Percentiles rank a stretch among this genome's conserved stretches.
These are phyloP conservation scores for Potamilus streckersoni DNA, from an alignment of 1,140 invertebrate genomes.

Conservation along the genomic window DNA sequence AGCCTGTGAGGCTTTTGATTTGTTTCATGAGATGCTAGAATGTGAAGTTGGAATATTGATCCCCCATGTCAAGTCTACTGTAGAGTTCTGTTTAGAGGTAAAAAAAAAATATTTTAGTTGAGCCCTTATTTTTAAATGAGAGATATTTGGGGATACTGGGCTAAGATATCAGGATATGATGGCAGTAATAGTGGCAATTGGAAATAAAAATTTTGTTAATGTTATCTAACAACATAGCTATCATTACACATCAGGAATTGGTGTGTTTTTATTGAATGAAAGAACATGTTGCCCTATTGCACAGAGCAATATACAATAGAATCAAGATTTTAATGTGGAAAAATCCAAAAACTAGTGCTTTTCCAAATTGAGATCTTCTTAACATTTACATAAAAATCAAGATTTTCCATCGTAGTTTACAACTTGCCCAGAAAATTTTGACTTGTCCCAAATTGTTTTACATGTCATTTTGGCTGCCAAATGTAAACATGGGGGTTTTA, in stretches of 20 bases:
- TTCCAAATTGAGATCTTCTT: too few species aligned
- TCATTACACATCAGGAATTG: neutral
- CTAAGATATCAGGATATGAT: neutral
- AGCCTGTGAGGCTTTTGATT: conserved; percentile 76
- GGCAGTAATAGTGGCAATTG: neutral
- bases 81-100: conserved; percentile 78
- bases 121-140: neutral
- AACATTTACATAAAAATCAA: too few species aligned
- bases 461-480: too few species aligned
- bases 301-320: too few species aligned
- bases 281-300: too few species aligned
- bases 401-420: too few species aligned
- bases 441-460: too few species aligned
- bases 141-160: neutral
- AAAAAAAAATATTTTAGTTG: conserved; percentile 14
- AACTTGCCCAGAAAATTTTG: too few species aligned
- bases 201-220: neutral
- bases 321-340: too few species aligned
- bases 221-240: neutral
- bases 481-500: too few species aligned
- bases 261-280: neutral
- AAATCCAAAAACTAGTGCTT: too few species aligned
- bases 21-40: conserved; percentile 81
- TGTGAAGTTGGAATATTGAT: conserved; percentile 75
- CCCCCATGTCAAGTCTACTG: conserved; percentile 75